Evolutionary conservation across 1,140 invertebrate species (phyloP), one percentile per base, ranked within the genome.

Genomic region (Sinonovacula constricta): DNA sequence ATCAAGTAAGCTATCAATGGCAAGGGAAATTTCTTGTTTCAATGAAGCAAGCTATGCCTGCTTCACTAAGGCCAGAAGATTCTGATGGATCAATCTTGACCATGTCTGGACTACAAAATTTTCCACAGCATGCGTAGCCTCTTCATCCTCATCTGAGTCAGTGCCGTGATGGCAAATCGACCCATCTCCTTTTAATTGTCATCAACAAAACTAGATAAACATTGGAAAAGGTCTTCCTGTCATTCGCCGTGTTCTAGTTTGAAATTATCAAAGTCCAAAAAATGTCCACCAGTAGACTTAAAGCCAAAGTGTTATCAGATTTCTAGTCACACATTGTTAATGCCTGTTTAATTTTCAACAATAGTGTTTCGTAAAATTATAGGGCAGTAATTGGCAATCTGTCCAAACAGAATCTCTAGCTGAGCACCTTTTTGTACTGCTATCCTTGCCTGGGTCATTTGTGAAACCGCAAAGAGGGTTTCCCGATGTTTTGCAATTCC

Each of bases 351-450:
- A 39, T 77, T 83, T 53, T 80, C 68, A 2, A 84, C 74, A 33
- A 84, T 77, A 15, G 53, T 75, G 28, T 82, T 80, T 30, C 83
- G 54, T 3, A 74, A 80, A 54, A 83, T 82, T 3, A 83, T 31
- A 15, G 72, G 83, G 56, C 83, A 84, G 68, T 82, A n/a, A n/a
- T n/a, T n/a, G 14, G 80, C 71, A 12, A 80, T 67, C 59, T 83
- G 82, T 14, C 80, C 75, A 5, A 81, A 59, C 82, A 83, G 81
- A 1, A 81, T 36, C 15, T 81, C 68, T 4, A 81, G 76, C 12
- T 75, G 65, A 24, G 69, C 54, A 15, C 24, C 34, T 57, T 80
- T 82, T 33, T 82, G 71, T 49, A 26, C 56, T 26, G 68, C 67
- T n/a, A 69, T 45, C 18, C n/a, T 45, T 45, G 18, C 39, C 39